Conservation (phyloP, 2,113 vertebrate species). For the Centropus unirufus region DNA sequence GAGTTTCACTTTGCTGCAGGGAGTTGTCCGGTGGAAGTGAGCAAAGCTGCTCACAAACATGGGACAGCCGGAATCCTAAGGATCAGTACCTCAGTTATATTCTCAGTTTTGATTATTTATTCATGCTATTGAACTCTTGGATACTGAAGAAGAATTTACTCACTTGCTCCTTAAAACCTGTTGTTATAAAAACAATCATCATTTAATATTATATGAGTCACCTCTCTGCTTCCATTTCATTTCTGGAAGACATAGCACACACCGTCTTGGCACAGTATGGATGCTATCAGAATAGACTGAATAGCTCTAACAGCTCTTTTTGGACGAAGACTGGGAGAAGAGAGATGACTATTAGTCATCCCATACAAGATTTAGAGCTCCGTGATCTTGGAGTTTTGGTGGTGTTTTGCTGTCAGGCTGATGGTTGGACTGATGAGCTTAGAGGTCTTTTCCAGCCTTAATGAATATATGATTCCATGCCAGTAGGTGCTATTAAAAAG, state of each 20-base stretch:
- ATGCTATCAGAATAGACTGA: background rate
- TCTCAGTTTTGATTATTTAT: background rate
- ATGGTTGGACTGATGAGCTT: too few species aligned
- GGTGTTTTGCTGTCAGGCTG: too few species aligned
- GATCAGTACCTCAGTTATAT: background rate
- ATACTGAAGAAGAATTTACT: background rate
- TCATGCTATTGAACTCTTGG: background rate
- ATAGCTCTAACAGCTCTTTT: background rate
- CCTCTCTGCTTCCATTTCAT: background rate
- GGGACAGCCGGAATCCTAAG: background rate
- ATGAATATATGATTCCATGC: background rate
- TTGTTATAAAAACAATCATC: background rate
- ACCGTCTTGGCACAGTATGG: background rate
- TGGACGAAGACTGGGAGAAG: background rate
- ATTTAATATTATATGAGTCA: background rate
- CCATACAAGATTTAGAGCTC: background rate
- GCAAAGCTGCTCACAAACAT: accelerated
- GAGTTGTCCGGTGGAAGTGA: background rate
- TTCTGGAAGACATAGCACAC: background rate
- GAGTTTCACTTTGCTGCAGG: background rate
- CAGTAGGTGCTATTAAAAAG: background rate
- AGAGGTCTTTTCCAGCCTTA: too few species aligned
- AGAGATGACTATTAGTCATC: background rate
- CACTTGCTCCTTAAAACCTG: background rate
- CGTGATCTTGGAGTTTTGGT: background rate